Evolutionary conservation across 2,113 vertebrate genomes (phyloP), one percentile per base, ranked within the genome.

Genomic region (Acanthisitta chloris): DNA sequence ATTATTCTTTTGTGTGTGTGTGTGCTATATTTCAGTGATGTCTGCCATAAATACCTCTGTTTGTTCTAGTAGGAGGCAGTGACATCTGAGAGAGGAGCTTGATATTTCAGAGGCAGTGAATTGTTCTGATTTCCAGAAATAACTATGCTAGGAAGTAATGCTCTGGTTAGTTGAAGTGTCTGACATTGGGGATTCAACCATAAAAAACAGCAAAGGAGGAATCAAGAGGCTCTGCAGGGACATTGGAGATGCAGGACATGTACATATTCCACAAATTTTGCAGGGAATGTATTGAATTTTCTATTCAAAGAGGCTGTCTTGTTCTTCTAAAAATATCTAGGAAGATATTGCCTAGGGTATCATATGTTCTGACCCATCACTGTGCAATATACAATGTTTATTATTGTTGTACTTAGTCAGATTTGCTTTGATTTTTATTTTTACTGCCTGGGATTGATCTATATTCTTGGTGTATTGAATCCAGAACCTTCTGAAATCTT

Each of bases 81-180:
- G 49, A 61, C 17, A 49, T 61, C 34, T 73, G 55, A 73, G 26
- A 88, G 58, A 80, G 36, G 66, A 82, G 42, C 26, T 54, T 84
- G 74, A 33, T 81, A 61, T 80, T 82, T 69, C 67, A 70, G 67
- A 79, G 49, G 46, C 52, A 72, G 48, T 10, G 48, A 76, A 90
- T 65, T 92, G 73, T 87, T 95, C 57, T 52, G 17, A 20, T 89
- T 89, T 88, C 84, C 62, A 92, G 81, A 92, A 88, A 88, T 18
- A 91, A 66, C 31, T 18, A 17, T 1, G 8, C 42, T 72, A 34
- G 54, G 31, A 91, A 62, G 31, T 28, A 72, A 31, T 12, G 9
- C 49, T 80, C 12, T 29, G 58, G 72, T 89, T 54, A 91, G 65
- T 23, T 81, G 49, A 59, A 71, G 40, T 33, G 52, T 64, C 45